phyloP scores from a whole-genome alignment of 2,113 vertebrate genomes.

The Myrmecophaga tridactyla region DNA sequence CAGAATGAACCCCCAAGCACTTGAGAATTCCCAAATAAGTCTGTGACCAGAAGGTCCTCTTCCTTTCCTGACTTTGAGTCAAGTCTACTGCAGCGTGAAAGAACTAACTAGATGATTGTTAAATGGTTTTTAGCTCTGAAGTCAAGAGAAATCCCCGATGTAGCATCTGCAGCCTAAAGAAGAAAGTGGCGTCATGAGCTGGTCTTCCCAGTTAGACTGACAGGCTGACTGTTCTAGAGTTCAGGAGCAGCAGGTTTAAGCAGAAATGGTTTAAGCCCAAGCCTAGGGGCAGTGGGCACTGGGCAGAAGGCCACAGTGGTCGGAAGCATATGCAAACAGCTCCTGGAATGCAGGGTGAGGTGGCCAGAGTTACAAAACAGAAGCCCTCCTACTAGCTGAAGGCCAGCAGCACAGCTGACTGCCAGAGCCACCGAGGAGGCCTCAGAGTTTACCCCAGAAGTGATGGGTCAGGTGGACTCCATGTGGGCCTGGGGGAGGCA shows the following conservation, averaged over 20 bases:
- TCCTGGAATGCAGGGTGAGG: neutral
- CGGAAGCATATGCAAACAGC: neutral
- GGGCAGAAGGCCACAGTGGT: no score
- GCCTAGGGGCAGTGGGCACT: neutral
- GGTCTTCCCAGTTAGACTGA: neutral
- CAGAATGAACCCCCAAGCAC: neutral
- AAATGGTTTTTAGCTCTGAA: neutral
- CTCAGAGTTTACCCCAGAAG: rapidly evolving
- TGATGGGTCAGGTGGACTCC: neutral
- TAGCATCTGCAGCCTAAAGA: neutral
- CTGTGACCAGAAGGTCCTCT: no score
- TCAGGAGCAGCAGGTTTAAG: no score
- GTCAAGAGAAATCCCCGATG: neutral
- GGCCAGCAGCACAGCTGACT: neutral
- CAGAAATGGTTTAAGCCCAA: neutral
- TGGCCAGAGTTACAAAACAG: neutral
- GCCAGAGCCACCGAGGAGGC: no score
- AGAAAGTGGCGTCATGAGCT: neutral
- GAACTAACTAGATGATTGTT: neutral
- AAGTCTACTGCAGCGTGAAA: neutral
- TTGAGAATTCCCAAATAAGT: neutral
- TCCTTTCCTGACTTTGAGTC: neutral
- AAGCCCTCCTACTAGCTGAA: neutral
- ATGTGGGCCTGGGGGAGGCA: no score
- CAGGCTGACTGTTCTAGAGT: rapidly evolving